Conservation (phyloP, 2,113 vertebrate genomes). For the Scytalopus superciliaris region DNA sequence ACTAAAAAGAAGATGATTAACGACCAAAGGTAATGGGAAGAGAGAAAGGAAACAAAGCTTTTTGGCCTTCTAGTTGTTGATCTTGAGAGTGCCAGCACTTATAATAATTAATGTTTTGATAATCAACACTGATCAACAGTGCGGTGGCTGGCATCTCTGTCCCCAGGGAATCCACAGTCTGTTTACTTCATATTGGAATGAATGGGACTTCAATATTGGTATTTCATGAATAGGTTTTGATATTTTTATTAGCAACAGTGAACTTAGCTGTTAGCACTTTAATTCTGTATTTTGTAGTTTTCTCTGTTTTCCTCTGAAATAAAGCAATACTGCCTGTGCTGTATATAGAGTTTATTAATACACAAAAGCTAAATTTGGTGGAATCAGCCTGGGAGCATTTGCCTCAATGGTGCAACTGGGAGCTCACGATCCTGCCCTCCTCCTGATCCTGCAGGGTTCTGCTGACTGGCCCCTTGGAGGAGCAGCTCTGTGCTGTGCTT, state of each 20-base stretch:
- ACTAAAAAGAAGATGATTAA: neutral
- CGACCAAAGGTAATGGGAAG: neutral
- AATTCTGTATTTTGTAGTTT: neutral
- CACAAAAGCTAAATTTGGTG: neutral
- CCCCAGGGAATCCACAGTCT: neutral
- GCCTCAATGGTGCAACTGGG: too few relatives aligned
- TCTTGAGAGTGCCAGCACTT: neutral
- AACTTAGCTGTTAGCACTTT: neutral
- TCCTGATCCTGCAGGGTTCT: too few relatives aligned
- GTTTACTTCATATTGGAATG: neutral
- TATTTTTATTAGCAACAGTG: neutral
- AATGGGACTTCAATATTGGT: neutral
- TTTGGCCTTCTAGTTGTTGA: neutral
- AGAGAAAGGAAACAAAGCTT: neutral
- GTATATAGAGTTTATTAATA: neutral
- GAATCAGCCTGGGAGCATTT: too few relatives aligned
- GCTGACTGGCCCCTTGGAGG: too few relatives aligned
- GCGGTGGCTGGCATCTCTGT: neutral
- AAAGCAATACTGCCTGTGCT: neutral
- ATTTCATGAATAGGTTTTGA: neutral
- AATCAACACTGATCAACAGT: neutral
- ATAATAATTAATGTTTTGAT: neutral
- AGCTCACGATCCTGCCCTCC: too few relatives aligned
- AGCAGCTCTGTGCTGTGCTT: too few relatives aligned
- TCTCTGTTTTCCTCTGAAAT: neutral